These are phyloP conservation scores for Corythornis cristatus DNA, from an alignment of 2,113 vertebrate species.

Conservation along the genomic window DNA sequence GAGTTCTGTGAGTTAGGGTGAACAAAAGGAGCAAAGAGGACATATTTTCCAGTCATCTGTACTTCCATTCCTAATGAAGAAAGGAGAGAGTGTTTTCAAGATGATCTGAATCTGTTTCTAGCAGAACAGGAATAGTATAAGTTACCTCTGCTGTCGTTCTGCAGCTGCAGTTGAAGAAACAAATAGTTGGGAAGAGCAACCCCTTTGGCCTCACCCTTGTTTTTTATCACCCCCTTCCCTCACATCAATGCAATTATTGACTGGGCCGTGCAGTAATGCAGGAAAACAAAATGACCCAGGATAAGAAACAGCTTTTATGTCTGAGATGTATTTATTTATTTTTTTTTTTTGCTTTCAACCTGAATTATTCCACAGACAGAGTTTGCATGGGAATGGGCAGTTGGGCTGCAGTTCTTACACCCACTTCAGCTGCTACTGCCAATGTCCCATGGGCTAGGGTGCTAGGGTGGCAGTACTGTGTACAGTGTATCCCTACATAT, in stretches of 20 bases:
- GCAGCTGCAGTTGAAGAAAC: background rate
- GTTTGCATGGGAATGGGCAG: background rate
- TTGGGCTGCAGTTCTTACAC: background rate
- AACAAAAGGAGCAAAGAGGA: background rate
- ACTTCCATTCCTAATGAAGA: background rate
- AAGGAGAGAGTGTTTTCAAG: background rate
- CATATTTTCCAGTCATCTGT: background rate
- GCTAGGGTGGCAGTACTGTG: background rate
- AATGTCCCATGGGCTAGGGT: accelerated
- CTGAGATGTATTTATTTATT: background rate
- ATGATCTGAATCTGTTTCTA: background rate
- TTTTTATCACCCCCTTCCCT: background rate
- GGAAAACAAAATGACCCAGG: background rate
- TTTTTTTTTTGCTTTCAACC: background rate
- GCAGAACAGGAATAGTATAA: background rate
- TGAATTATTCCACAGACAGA: background rate
- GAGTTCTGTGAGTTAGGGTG: background rate
- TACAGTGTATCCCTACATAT: background rate
- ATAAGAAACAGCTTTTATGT: background rate
- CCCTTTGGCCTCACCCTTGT: background rate
- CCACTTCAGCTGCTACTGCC: background rate
- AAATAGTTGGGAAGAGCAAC: background rate
- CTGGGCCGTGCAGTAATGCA: background rate
- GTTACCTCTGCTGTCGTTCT: background rate
- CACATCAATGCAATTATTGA: background rate